Evolutionary conservation across 1,140 invertebrate genomes (phyloP).

Genomic region (Eufriesea mexicana): DNA sequence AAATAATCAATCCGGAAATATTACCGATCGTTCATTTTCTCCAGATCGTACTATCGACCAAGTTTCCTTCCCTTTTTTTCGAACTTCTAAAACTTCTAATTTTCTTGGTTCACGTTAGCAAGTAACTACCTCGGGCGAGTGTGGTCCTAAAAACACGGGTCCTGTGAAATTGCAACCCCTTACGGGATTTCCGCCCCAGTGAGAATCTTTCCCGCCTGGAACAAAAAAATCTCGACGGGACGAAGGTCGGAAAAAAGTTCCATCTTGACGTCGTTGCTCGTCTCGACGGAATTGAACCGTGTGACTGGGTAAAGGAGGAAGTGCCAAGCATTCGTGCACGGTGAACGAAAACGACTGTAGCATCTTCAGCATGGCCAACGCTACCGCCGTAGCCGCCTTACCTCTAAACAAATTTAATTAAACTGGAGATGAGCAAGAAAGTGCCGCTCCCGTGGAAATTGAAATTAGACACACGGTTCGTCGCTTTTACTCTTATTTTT

Average conservation of each 20-base stretch:
- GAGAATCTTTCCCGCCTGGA: conserved; percentile 19
- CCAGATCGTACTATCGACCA: too few species aligned
- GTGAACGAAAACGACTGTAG: conserved; percentile 32
- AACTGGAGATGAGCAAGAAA: conserved; percentile 60
- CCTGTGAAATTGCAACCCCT: conserved; percentile 46
- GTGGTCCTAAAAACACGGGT: conserved; percentile 44
- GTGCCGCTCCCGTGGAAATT: conserved; percentile 69
- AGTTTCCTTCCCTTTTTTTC: not conserved
- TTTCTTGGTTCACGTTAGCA: conserved; percentile 46
- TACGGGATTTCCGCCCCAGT: conserved; percentile 4
- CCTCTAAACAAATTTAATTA: conserved; percentile 76
- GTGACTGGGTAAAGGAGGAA: conserved; percentile 50
- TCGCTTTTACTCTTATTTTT: conserved; percentile 28
- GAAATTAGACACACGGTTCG: conserved; percentile 66
- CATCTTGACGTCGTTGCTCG: not conserved
- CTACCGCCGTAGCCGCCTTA: conserved; percentile 13
- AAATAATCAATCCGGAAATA: too few species aligned
- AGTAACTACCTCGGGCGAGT: conserved; percentile 23
- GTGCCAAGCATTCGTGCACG: conserved; percentile 9
- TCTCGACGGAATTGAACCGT: conserved; percentile 50
- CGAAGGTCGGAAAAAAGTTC: conserved; percentile 42
- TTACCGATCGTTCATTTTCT: too few species aligned
- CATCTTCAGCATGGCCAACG: conserved; percentile 22
- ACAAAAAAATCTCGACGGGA: conserved; percentile 41
- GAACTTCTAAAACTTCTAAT: conserved; percentile 39